phyloP scores from a whole-genome alignment of 1,140 invertebrate genomes.

The Hyles euphorbiae region DNA sequence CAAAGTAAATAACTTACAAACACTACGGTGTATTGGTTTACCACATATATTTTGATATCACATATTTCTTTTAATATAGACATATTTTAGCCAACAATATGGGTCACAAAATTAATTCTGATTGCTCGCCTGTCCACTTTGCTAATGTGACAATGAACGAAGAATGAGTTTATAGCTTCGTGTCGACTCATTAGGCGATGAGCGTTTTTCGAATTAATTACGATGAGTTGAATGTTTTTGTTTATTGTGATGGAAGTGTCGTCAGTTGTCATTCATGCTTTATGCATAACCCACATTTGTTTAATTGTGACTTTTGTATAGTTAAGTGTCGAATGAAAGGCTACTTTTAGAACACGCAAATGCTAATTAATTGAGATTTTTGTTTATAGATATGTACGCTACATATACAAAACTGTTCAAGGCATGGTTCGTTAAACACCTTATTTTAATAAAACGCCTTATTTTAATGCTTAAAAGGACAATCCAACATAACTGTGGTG shows the following conservation, averaged over 20 bases:
- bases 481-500: too few species aligned
- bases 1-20: too few species aligned
- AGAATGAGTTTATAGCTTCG: slow-evolving; percentile 8
- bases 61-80: too few species aligned
- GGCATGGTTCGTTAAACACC: too few species aligned
- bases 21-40: too few species aligned
- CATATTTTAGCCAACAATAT: background rate
- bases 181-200: slow-evolving; percentile 48
- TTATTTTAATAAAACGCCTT: too few species aligned
- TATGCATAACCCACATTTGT: background rate
- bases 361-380: slow-evolving; percentile 16
- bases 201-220: slow-evolving; percentile 24
- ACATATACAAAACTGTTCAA: too few species aligned
- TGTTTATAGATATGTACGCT: slow-evolving; percentile 6
- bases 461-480: too few species aligned
- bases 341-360: too few species aligned
- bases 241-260: slow-evolving; percentile 2
- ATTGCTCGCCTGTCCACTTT: slow-evolving; percentile 11
- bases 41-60: too few species aligned
- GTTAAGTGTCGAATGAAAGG: too few species aligned
- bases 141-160: slow-evolving; percentile 34
- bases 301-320: background rate
- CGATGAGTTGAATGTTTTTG: slow-evolving; percentile 21
- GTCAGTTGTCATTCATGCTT: too few species aligned
- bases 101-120: background rate